Percentiles rank a stretch among this genome's conserved stretches.
phyloP scores from a whole-genome alignment of 2,888 invertebrate genomes.

The Zaprionus obscuricornis region DNA sequence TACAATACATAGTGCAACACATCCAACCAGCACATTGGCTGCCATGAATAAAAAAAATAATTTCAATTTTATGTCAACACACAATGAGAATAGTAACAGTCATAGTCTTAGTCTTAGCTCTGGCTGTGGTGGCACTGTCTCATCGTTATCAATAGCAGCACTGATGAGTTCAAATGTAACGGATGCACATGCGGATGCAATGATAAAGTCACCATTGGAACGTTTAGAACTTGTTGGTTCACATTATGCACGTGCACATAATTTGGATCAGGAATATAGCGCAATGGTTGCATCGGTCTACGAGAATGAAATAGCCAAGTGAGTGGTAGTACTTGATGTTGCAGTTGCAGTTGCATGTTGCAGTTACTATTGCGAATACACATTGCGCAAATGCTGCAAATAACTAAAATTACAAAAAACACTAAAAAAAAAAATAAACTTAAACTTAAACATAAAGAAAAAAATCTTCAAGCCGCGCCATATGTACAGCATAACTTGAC shows the following conservation, averaged over 20 bases:
- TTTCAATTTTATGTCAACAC: slow-evolving; percentile 36
- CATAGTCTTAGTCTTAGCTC: no score
- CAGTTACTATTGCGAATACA: slow-evolving; percentile 36
- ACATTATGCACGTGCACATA: slow-evolving; percentile 45
- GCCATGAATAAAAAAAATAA: slow-evolving; percentile 40
- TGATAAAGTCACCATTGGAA: slow-evolving; percentile 76
- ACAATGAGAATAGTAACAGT: slow-evolving; percentile 62
- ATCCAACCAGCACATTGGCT: slow-evolving; percentile 30
- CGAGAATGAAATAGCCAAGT: slow-evolving; percentile 79
- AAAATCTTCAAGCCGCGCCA: slow-evolving; percentile 14
- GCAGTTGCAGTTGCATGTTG: not conserved
- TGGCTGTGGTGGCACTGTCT: slow-evolving; percentile 60
- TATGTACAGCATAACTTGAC: no score
- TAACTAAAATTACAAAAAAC: slow-evolving; percentile 6
- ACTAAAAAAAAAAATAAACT: slow-evolving; percentile 4
- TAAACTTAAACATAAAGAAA: not conserved
- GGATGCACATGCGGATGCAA: slow-evolving; percentile 64
- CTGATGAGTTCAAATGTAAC: slow-evolving; percentile 36
- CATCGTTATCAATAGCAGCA: slow-evolving; percentile 44
- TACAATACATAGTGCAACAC: not conserved
- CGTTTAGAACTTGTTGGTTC: slow-evolving; percentile 63
- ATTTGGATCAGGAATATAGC: slow-evolving; percentile 80
- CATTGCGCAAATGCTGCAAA: slow-evolving; percentile 58
- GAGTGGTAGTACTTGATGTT: slow-evolving; percentile 49
- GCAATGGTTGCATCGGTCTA: slow-evolving; percentile 80